These are phyloP conservation scores for Drosophila auraria DNA, from an alignment of 1,140 invertebrate species.

Conservation along the genomic window DNA sequence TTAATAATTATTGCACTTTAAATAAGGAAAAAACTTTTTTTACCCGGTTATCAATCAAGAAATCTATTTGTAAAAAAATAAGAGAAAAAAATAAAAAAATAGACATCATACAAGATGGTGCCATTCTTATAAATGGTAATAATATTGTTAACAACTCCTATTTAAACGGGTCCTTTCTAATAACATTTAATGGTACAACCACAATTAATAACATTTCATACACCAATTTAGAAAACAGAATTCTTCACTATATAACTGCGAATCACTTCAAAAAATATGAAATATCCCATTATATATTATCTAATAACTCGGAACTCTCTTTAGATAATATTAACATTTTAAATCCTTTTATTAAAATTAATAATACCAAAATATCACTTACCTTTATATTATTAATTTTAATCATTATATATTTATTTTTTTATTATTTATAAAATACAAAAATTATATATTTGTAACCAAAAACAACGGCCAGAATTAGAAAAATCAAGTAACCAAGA, in stretches of 20 bases:
- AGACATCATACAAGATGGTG: background rate
- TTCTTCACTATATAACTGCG: background rate
- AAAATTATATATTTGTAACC: conserved; percentile 4
- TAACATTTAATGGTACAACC: conserved; percentile 12
- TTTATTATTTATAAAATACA: conserved; percentile 1
- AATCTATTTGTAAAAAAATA: conserved; percentile 4
- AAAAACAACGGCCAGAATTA: conserved; percentile 10
- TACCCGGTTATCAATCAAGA: background rate
- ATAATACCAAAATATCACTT: conserved; percentile 5
- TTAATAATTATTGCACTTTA: conserved; percentile 2
- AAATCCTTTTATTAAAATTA: background rate
- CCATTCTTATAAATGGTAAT: background rate
- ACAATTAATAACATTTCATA: background rate
- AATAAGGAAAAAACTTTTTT: background rate
- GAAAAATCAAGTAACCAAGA: conserved; percentile 1
- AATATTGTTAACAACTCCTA: conserved; percentile 3
- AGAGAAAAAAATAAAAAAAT: background rate
- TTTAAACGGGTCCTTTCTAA: background rate
- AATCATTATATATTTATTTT: conserved; percentile 1
- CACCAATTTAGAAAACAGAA: too few species aligned
- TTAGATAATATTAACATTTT: background rate
- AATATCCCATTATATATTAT: background rate
- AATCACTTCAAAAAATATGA: background rate
- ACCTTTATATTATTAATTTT: conserved; percentile 10
- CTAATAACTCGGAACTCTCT: background rate